Base-by-base conservation (phyloP, 92 coral and sea anemone genomes). In the Muricea muricata region DNA sequence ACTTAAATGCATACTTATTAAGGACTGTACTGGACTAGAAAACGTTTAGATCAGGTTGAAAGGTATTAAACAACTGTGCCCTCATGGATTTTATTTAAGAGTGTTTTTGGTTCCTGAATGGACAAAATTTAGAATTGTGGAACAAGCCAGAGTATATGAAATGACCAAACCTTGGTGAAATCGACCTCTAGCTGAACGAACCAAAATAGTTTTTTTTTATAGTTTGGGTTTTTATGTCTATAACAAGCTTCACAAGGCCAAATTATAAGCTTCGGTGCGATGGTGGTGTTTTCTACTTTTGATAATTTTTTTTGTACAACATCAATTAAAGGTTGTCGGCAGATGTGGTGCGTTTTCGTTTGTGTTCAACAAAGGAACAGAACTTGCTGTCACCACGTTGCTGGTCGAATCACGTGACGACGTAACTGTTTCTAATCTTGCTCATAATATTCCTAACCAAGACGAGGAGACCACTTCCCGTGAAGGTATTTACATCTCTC, bases 301-400 rank as follows among this genome's bases (percentile, higher is more conserved):
- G 8, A 10, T 18, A 13, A 28, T 25, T 46, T 35, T 34, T 29
- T 69, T 42, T 58, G n/a, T n/a, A n/a, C n/a, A n/a, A 1, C 30
- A 42, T 73, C 26, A 75, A 33, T 56, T 13, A 18, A 41, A 97
- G 99, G 91, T 97, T 52, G 75, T 82, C 45, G 98, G 99, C 35
- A 80, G 81, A 8, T 90, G 97, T 68, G 92, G 90, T 56, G 75
- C 91, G 56, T 84, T 91, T 31, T 89, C 97, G 28, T 93, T 93
- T 93, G 89, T 91, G 30, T 97, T 97, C 79, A 97, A 93, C 94
- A 88, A 87, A 40, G 93, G 91, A 24, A 89, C 94, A 86, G 87
- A 68, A 58, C 87, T 97, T 70, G 93, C 86, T 79, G 89, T 97
- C 66, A 93, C 94, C 28, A 82, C 91, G 1, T 80, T 97, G 33